Conservation (phyloP, 23 tunicate species). For the Ascidia mentula region DNA sequence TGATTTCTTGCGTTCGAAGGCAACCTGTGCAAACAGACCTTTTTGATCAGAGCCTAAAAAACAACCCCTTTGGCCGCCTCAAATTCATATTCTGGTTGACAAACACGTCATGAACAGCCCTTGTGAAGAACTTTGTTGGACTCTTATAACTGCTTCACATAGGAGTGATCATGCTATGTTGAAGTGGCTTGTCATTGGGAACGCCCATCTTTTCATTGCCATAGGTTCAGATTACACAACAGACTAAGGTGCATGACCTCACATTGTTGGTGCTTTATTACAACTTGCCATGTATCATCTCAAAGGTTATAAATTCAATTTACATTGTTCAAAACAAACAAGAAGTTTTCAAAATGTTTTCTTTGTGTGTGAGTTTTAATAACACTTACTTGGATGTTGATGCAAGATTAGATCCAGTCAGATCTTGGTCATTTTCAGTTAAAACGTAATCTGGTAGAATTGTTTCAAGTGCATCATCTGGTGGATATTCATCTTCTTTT, state of each 20-base stretch:
- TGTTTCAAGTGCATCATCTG: constrained; percentile 63
- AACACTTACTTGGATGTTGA: not conserved
- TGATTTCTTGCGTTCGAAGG: constrained; percentile 1
- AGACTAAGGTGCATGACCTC: not conserved
- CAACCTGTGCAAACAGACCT: not conserved
- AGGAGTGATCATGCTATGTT: not conserved
- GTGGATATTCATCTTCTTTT: constrained; percentile 91
- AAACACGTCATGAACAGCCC: not conserved
- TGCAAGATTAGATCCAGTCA: not conserved
- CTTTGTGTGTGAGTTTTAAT: not conserved
- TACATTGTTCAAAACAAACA: not conserved
- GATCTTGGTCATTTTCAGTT: constrained; percentile 28
- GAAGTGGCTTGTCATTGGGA: not conserved
- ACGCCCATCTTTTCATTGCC: not conserved
- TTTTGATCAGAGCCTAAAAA: not conserved
- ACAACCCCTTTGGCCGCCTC: not conserved
- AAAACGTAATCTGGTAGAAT: constrained; percentile 76
- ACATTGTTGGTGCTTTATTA: not conserved
- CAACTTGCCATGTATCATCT: not conserved
- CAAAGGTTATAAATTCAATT: not conserved
- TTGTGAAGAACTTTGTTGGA: not conserved
- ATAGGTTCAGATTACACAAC: not conserved
- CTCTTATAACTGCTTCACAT: not conserved
- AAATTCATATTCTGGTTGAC: too few species aligned
- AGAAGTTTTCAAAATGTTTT: not conserved